Percentiles rank a stretch among this genome's conserved stretches.
Evolutionary conservation across 2,797 vertebrate genomes (phyloP).

Genomic region (Phataginus tricuspis): DNA sequence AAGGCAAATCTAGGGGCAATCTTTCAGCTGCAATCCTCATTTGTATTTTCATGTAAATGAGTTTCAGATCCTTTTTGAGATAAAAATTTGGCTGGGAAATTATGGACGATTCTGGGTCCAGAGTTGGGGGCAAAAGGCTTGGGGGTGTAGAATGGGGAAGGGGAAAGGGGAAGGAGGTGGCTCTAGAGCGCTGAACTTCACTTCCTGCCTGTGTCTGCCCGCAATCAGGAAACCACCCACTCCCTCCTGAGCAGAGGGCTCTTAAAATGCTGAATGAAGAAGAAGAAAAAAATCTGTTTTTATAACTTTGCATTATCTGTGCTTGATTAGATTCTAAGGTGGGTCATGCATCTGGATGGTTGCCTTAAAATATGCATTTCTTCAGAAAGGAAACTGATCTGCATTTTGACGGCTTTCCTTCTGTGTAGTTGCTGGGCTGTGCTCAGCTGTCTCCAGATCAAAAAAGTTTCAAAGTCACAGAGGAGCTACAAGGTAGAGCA

Average conservation of each 20-base stretch:
- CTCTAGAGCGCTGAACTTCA: not conserved
- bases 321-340: not conserved
- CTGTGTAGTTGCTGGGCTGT: not conserved
- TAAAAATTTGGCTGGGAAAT: constrained; percentile 50
- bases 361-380: not conserved
- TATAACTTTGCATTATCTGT: not conserved
- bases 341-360: not conserved
- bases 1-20: not conserved
- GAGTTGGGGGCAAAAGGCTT: not conserved
- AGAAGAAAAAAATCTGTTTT: not conserved
- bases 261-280: not conserved
- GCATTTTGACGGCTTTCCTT: not conserved
- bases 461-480: not conserved
- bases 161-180: constrained; percentile 51
- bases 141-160: constrained; percentile 56
- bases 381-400: not conserved
- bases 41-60: constrained; percentile 72
- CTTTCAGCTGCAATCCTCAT: constrained; percentile 6
- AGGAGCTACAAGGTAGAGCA: not conserved
- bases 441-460: not conserved
- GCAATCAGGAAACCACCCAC: not conserved
- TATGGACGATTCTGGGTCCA: not conserved
- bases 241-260: not conserved
- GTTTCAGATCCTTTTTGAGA: constrained; percentile 77
- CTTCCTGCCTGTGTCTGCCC: constrained; percentile 1